Base-by-base conservation (phyloP, 2,113 vertebrate genomes). In the Myocastor coypus region DNA sequence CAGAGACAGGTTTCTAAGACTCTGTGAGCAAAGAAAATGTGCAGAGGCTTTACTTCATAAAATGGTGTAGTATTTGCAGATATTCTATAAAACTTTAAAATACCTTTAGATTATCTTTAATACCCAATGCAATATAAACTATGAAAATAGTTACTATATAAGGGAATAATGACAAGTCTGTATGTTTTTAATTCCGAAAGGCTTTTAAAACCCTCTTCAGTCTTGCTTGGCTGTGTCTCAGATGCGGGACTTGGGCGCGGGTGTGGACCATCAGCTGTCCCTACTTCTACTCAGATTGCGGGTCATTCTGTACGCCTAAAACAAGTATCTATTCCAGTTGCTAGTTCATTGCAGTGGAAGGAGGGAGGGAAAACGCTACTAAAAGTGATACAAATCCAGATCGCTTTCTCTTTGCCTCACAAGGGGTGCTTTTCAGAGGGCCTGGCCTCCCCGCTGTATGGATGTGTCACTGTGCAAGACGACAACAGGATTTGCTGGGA, bases 401-500 rank as follows among this genome's bases (percentile, higher is more conserved):
- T 96, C 40, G 66, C 97, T 93, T 96, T 87, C 92, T 42, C 85
- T 91, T 83, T 19, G 7, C 95, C 69, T 91, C 87, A 28, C 86
- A 96, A 87, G 84, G 37, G 50, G 57, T 88, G 94, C 95, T 97
- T 97, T 94, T 95, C 96, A 83, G 83, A 96, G 80, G 77, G 24
- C 12, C 84, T 63, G 82, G 92, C 89, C 28, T 97, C 95, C 66
- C 92, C 89, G 19, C 95, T 97, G 92, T 94, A 78, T 84, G 89
- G 96, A 93, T 98, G 97, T 94, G 94, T 97, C 98, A 98, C 97
- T 98, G 92, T 97, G 97, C 82, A 96, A 98, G 99, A 98, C 98
- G 98, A 98, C 87, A 89, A 97, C 98, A 98, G 99, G 99, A 99
- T 99, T 99, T 99, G 98, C 98, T 32, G 96, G 98, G 98, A 99